Conservation (phyloP, 2,888 invertebrate species). For the Noctua janthe region DNA sequence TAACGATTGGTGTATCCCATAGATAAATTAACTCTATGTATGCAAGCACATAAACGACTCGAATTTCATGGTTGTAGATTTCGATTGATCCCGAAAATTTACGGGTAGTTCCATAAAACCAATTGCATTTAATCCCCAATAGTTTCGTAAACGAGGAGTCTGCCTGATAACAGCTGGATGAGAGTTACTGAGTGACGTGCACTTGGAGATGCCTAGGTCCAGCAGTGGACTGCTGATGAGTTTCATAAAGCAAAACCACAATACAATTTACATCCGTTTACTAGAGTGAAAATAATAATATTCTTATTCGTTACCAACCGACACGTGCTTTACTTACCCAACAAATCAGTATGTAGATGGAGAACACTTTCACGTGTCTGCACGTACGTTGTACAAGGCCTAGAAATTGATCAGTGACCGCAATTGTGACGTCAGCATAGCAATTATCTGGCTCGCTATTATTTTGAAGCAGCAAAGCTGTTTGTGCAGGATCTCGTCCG, state of each 20-base stretch:
- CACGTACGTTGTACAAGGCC: constrained; percentile 44
- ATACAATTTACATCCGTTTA: background rate
- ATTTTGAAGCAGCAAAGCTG: background rate
- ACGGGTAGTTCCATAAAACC: background rate
- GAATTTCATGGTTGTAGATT: background rate
- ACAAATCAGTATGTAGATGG: constrained; percentile 20
- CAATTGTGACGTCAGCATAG: constrained; percentile 32
- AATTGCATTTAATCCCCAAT: background rate
- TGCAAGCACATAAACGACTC: background rate
- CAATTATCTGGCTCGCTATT: background rate
- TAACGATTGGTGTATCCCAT: background rate
- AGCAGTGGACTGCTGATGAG: background rate
- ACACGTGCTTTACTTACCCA: constrained; percentile 3
- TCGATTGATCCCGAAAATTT: background rate
- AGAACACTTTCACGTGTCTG: constrained; percentile 43
- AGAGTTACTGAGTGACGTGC: background rate
- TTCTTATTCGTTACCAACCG: constrained; percentile 2
- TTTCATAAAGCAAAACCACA: too few species aligned
- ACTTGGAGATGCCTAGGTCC: background rate
- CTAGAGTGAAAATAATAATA: background rate
- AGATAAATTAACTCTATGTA: background rate
- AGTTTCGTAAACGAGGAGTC: background rate
- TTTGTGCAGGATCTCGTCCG: background rate
- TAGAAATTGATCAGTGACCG: constrained; percentile 54
- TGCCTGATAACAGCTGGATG: background rate